These are phyloP conservation scores for Heliconius hermathena DNA, from an alignment of 1,140 invertebrate species.

Conservation along the genomic window DNA sequence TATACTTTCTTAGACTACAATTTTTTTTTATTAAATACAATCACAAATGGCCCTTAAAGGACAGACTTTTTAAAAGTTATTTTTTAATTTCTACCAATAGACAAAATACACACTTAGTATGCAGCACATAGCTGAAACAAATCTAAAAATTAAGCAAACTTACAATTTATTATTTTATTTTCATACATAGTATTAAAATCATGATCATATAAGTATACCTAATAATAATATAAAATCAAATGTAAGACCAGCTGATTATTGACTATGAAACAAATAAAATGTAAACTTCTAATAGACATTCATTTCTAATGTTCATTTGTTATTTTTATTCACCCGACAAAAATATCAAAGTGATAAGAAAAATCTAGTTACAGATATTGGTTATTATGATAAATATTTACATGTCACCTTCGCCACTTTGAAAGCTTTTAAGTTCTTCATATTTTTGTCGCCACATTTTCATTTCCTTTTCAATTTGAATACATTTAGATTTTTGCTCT, in stretches of 20 bases:
- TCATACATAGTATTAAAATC: neutral
- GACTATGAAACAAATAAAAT: too few species aligned
- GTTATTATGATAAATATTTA: neutral
- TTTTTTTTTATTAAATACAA: neutral
- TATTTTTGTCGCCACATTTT: neutral
- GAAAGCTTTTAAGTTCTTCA: neutral
- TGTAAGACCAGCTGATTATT: too few species aligned
- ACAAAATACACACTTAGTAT: neutral
- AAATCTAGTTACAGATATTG: too few species aligned
- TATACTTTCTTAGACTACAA: neutral
- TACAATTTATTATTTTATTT: neutral
- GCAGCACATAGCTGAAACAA: neutral
- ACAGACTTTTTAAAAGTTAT: neutral
- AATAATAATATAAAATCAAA: neutral
- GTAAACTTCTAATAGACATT: too few species aligned
- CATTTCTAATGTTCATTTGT: too few species aligned
- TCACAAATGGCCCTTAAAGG: neutral
- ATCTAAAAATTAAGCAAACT: neutral
- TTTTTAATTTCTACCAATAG: neutral
- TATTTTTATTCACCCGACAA: too few species aligned
- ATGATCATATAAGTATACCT: neutral
- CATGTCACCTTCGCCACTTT: neutral
- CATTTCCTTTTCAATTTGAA: neutral
- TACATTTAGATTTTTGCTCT: neutral
- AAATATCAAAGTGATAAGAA: too few species aligned